Conservation (phyloP, 2,888 invertebrate species). For the Troides oblongomaculatus region DNA sequence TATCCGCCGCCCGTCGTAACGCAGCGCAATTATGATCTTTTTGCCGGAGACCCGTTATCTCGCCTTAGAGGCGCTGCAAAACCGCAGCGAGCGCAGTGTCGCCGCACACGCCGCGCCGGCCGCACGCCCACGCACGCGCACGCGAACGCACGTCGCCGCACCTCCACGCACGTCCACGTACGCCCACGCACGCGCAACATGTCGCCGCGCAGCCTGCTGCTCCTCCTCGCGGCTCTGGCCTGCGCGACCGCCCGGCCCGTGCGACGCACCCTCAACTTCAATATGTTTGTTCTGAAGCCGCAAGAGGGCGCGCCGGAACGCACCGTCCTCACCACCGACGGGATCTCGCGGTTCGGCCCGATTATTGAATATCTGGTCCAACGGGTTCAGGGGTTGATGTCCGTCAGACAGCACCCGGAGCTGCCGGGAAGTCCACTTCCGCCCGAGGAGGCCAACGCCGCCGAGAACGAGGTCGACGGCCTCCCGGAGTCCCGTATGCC, state of each 20-base stretch:
- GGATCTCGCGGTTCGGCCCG: slow-evolving; percentile 82
- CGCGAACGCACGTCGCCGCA: slow-evolving; percentile 32
- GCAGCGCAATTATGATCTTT: slow-evolving; percentile 74
- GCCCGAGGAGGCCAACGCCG: slow-evolving; percentile 46
- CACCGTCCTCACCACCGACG: slow-evolving; percentile 58
- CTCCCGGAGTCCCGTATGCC: slow-evolving; percentile 67
- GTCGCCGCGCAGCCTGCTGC: slow-evolving; percentile 37
- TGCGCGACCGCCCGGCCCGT: slow-evolving; percentile 57
- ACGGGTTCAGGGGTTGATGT: slow-evolving; percentile 84
- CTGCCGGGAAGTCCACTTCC: slow-evolving; percentile 42
- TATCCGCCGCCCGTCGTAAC: slow-evolving; percentile 59
- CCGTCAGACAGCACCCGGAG: slow-evolving; percentile 82
- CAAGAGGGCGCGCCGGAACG: slow-evolving; percentile 53
- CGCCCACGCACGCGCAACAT: neutral
- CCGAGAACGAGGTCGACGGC: slow-evolving; percentile 74
- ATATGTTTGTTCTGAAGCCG: slow-evolving; percentile 69
- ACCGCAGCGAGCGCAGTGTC: slow-evolving; percentile 63
- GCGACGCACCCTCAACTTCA: slow-evolving; percentile 68
- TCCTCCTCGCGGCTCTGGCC: slow-evolving; percentile 53
- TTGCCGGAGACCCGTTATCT: slow-evolving; percentile 75
- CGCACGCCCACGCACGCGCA: slow-evolving; percentile 37
- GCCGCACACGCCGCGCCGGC: slow-evolving; percentile 41
- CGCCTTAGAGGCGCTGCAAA: slow-evolving; percentile 69
- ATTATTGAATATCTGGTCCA: slow-evolving; percentile 84
- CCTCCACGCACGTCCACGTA: slow-evolving; percentile 36